phyloP scores from a whole-genome alignment of 2,113 vertebrate species.

The Salvelinus alpinus region DNA sequence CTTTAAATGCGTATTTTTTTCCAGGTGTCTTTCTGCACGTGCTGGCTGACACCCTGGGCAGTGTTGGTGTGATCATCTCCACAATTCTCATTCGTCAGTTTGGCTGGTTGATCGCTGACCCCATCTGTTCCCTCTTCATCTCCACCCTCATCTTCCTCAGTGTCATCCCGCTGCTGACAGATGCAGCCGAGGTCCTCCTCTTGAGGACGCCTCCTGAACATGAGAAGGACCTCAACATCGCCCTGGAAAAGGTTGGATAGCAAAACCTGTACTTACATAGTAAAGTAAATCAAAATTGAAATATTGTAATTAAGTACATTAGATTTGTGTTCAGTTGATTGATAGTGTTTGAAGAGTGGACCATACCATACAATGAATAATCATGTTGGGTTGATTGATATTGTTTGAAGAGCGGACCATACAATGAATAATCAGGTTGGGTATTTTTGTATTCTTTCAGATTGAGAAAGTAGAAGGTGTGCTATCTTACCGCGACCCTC shows the following conservation, averaged over 20 bases:
- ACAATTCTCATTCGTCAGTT: slow-evolving; percentile 97
- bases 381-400: neutral
- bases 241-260: slow-evolving; percentile 88
- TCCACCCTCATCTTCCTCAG: slow-evolving; percentile 93
- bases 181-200: slow-evolving; percentile 92
- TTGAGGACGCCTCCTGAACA: slow-evolving; percentile 84
- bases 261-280: neutral
- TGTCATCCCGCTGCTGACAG: slow-evolving; percentile 93
- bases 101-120: slow-evolving; percentile 96
- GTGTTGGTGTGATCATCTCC: slow-evolving; percentile 95
- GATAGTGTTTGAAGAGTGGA: neutral
- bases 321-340: neutral
- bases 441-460: slow-evolving; percentile 63
- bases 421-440: neutral
- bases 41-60: slow-evolving; percentile 95
- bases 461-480: slow-evolving; percentile 96
- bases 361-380: neutral
- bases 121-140: slow-evolving; percentile 97
- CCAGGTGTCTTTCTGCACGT: slow-evolving; percentile 95
- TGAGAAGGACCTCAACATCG: slow-evolving; percentile 88
- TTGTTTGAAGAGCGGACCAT: neutral
- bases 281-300: neutral
- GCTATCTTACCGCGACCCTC: slow-evolving; percentile 93
- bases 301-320: neutral
- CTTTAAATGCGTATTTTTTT: slow-evolving; percentile 26